Base-by-base conservation (phyloP, 2,888 invertebrate species). In the Sylvicola cinctus region DNA sequence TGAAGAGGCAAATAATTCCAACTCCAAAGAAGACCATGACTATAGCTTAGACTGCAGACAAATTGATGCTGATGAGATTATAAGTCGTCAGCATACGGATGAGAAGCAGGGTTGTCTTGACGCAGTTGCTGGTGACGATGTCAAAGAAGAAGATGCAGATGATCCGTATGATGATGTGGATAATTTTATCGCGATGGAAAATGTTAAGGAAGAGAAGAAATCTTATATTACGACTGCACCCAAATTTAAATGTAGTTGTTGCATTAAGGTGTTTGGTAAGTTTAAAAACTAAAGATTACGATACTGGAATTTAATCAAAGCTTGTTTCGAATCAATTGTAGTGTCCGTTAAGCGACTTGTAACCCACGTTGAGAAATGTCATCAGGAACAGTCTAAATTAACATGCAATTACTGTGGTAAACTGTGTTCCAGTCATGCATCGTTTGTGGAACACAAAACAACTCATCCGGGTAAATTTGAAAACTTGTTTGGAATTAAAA, bases 361-460 rank as follows among this genome's bases (percentile, higher is more conserved):
- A 30, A 36, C 32, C 13, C 36, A 36, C 16, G 30, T 36, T 25
- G 30, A 33, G 16, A 4, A 15, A 12, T 20, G 15, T 2, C 36
- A 36, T 16, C 16, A 29, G 6, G 33, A 25, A 16, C 29, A 33
- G 17, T 17, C 20, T 25, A 15, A 17, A 16, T 23, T 29, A 14
- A 29, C 38, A 14, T 40, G 42, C 14, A 39, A 39, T 29, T 33
- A 37, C 23, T 41, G 40, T 31, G 40, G 42, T 2, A 39, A 40
- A 33, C 35, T 35, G 2, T 41, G 32, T 32, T 16, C 38, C 4
- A 33, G 36, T 4, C 33, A 35, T 25, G 25, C 35, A 5, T 23
- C 39, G 3, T 30, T 40, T 5, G 36, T 33, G 29, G 31, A 36
- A 3, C 41, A 41, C 29, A 16, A 40, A 14, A 14, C 36, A 10